Evolutionary conservation across 2,797 vertebrate species (phyloP).

Genomic region (Hydrocynus forskahlii): DNA sequence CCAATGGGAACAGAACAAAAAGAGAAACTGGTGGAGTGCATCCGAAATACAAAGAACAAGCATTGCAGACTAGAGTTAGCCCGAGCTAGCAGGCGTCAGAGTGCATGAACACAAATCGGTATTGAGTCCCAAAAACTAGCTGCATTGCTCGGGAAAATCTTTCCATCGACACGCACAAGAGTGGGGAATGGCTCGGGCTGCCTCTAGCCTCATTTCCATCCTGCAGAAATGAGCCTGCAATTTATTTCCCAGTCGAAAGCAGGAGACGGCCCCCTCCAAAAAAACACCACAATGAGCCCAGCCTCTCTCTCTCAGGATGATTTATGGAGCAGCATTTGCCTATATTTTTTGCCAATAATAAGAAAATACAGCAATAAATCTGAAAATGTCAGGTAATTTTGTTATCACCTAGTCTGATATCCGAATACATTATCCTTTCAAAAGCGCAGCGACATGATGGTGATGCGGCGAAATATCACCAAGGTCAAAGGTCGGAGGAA

Average conservation of each 20-base stretch:
- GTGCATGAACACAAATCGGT: conserved; percentile 73
- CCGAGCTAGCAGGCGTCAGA: conserved; percentile 71
- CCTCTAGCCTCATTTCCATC: conserved; percentile 76
- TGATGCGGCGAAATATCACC: conserved; percentile 51
- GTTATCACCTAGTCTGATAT: conserved; percentile 82
- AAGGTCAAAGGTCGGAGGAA: conserved; percentile 50
- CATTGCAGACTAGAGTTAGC: conserved; percentile 65
- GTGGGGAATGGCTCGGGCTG: conserved; percentile 28
- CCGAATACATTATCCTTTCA: conserved; percentile 76
- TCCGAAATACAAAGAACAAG: conserved; percentile 66
- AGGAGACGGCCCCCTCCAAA: conserved; percentile 20
- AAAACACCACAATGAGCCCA: conserved; percentile 71
- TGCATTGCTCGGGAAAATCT: conserved; percentile 73
- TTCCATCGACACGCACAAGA: conserved; percentile 76
- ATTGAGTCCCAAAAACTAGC: conserved; percentile 74
- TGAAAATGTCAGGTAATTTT: conserved; percentile 84
- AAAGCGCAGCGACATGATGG: conserved; percentile 50
- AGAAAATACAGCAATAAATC: conserved; percentile 86
- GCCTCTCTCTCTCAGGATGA: conserved; percentile 75
- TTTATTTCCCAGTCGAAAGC: conserved; percentile 80
- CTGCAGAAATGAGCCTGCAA: conserved; percentile 78
- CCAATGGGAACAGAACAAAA: conserved; percentile 23
- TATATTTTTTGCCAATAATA: conserved; percentile 83
- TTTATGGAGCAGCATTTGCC: conserved; percentile 81
- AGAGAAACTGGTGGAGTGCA: conserved; percentile 42